Evolutionary conservation across 1,140 invertebrate genomes (phyloP).

Genomic region (Berghia stephanieae): DNA sequence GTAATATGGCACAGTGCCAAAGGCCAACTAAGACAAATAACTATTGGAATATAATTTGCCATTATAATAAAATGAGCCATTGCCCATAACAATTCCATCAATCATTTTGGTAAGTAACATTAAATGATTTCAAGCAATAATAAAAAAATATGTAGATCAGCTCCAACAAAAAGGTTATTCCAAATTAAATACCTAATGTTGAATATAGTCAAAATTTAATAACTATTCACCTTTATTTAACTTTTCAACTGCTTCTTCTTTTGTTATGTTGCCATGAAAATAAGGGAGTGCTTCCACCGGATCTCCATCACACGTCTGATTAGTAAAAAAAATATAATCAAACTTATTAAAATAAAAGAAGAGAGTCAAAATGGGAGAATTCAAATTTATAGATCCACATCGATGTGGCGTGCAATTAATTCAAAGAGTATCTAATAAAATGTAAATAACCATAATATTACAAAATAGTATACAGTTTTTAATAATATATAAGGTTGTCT

Average conservation of each 20-base stretch:
- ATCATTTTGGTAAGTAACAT: too few relatives aligned
- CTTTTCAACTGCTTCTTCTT: constrained; percentile 95
- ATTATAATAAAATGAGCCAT: too few relatives aligned
- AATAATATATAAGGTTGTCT: background rate
- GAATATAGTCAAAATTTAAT: too few relatives aligned
- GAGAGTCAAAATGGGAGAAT: background rate
- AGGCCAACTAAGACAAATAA: too few relatives aligned
- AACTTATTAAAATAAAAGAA: background rate
- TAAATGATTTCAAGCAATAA: too few relatives aligned
- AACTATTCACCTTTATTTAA: constrained; percentile 85
- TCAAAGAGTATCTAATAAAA: background rate
- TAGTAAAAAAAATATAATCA: background rate
- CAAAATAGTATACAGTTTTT: background rate
- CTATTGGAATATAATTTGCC: too few relatives aligned
- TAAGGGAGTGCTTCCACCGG: constrained; percentile 91
- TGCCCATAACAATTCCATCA: too few relatives aligned
- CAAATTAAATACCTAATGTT: too few relatives aligned
- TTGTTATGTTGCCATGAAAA: constrained; percentile 96
- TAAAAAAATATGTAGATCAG: too few relatives aligned
- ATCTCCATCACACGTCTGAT: constrained; percentile 86
- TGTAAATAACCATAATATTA: background rate
- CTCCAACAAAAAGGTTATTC: too few relatives aligned
- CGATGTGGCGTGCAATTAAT: background rate
- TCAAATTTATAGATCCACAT: background rate
- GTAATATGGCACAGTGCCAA: too few relatives aligned